phyloP scores from a whole-genome alignment of 2,888 invertebrate genomes.

The Nudaria mundana region DNA sequence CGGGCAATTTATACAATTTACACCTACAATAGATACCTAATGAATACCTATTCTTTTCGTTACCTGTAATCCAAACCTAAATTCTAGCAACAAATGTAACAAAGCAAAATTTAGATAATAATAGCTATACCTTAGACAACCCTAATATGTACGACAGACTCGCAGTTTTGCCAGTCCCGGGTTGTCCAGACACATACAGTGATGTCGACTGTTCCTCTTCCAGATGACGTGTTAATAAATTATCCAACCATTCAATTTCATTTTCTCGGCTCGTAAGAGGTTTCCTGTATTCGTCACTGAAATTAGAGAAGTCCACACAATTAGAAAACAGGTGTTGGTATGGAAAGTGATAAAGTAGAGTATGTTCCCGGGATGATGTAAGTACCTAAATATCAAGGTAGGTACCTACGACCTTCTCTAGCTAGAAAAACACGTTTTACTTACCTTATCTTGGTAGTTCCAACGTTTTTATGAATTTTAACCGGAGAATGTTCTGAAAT shows the following conservation, averaged over 20 bases:
- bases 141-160: conserved; percentile 88
- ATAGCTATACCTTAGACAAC: conserved; percentile 80
- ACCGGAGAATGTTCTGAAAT: conserved; percentile 53
- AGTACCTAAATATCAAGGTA: too few relatives aligned
- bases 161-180: conserved; percentile 98
- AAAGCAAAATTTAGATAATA: too few relatives aligned
- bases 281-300: conserved; percentile 31
- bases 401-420: too few relatives aligned
- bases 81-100: too few relatives aligned
- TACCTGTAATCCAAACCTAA: too few relatives aligned
- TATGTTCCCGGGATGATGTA: too few relatives aligned
- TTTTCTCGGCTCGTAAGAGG: conserved; percentile 89
- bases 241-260: conserved; percentile 85
- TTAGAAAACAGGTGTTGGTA: too few relatives aligned
- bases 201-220: conserved; percentile 86
- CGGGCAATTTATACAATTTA: too few relatives aligned
- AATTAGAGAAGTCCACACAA: too few relatives aligned
- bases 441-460: conserved; percentile 12
- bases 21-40: too few relatives aligned
- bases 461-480: conserved; percentile 44
- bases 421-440: background rate
- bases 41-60: too few relatives aligned
- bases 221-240: conserved; percentile 86
- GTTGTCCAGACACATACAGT: conserved; percentile 97
- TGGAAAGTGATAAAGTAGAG: too few relatives aligned